phyloP scores from a whole-genome alignment of 2,797 vertebrate genomes.

The Benthosema pterotum region DNA sequence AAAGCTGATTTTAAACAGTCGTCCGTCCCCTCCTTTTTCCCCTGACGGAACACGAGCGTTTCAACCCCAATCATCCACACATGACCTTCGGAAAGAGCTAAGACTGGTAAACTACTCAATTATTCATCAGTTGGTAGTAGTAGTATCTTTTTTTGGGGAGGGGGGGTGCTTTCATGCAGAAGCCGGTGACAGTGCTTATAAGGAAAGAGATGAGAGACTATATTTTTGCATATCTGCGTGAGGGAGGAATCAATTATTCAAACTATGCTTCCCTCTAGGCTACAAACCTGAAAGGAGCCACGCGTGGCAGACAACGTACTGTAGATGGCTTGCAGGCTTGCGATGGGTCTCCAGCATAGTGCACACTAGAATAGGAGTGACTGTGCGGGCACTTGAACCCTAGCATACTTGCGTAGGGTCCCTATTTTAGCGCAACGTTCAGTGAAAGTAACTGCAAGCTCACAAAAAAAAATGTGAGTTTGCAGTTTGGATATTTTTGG shows the following conservation, averaged over 20 bases:
- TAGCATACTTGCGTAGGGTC: too few species aligned
- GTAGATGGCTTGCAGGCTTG: background rate
- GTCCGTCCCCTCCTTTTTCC: background rate
- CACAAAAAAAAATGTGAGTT: too few species aligned
- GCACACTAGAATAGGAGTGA: background rate
- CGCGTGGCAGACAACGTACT: background rate
- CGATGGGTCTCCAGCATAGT: background rate
- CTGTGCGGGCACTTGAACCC: too few species aligned
- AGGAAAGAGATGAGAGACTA: slow-evolving; percentile 23
- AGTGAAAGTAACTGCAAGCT: too few species aligned
- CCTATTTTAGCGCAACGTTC: too few species aligned
- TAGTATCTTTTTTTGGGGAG: slow-evolving; percentile 42
- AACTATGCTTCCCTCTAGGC: background rate
- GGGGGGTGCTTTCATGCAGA: slow-evolving; percentile 42
- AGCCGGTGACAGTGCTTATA: slow-evolving; percentile 20
- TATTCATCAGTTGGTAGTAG: slow-evolving; percentile 40
- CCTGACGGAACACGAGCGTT: slow-evolving; percentile 22
- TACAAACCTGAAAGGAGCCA: background rate
- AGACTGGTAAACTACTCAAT: slow-evolving; percentile 35
- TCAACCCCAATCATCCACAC: slow-evolving; percentile 23
- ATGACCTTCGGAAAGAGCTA: slow-evolving; percentile 33
- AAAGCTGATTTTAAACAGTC: background rate
- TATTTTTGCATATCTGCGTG: slow-evolving; percentile 20
- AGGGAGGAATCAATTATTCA: slow-evolving; percentile 41
- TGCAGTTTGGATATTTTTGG: too few species aligned